phyloP scores from a whole-genome alignment of 1,140 invertebrate species.

The Drosophila teissieri region DNA sequence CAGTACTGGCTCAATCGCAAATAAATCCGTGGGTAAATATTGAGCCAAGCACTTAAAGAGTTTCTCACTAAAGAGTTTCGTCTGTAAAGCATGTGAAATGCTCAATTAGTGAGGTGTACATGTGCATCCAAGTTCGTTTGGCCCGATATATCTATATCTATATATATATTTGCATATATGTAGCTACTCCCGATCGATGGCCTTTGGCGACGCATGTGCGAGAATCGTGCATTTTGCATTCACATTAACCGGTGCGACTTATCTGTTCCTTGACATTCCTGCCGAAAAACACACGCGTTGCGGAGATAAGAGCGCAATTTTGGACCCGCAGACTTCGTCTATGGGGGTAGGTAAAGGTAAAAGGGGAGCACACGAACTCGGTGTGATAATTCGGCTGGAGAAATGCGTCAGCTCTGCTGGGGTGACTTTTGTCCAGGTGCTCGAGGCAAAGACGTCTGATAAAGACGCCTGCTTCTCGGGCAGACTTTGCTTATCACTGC shows the following conservation, averaged over 20 bases:
- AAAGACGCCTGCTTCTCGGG: conserved; percentile 47
- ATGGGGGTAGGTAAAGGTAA: background rate
- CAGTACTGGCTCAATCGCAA: background rate
- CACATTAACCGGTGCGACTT: conserved; percentile 62
- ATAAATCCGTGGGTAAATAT: conserved; percentile 7
- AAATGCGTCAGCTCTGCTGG: conserved; percentile 47
- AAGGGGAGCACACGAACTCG: background rate
- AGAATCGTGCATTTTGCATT: conserved; percentile 35
- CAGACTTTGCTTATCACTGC: conserved; percentile 54
- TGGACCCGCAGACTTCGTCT: conserved; percentile 33
- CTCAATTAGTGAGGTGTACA: background rate
- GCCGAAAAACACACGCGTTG: conserved; percentile 44
- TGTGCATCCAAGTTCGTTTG: conserved; percentile 1
- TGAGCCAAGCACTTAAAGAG: background rate
- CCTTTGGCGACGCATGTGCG: conserved; percentile 24
- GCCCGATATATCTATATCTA: no score
- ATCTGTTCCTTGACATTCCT: conserved; percentile 72
- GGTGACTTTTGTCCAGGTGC: conserved; percentile 41
- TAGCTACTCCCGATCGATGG: conserved; percentile 21
- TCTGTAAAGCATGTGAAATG: conserved; percentile 21
- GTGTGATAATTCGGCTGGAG: conserved; percentile 27
- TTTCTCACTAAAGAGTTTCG: no score
- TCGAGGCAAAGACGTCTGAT: conserved; percentile 11
- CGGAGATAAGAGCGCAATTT: conserved; percentile 66
- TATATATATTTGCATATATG: background rate